These are phyloP conservation scores for Bambusicola thoracicus DNA, from an alignment of 2,113 vertebrate genomes.

Conservation along the genomic window DNA sequence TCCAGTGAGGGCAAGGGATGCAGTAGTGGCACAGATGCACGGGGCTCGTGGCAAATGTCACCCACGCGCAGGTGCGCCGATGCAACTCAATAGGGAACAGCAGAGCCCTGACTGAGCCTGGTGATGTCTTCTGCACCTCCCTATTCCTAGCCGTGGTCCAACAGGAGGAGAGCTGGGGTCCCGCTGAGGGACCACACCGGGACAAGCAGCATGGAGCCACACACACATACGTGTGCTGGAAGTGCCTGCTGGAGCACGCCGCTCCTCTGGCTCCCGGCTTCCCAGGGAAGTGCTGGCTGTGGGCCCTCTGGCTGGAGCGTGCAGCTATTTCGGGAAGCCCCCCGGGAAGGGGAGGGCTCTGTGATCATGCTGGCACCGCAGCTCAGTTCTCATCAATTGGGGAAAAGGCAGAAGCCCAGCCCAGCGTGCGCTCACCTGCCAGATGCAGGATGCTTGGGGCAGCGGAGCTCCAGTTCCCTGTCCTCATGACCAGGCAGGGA, in stretches of 20 bases:
- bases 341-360: neutral
- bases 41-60: accelerated
- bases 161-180: neutral
- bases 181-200: neutral
- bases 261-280: conserved; percentile 42
- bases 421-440: conserved; percentile 25
- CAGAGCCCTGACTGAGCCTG: accelerated
- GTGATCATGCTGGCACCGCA: neutral
- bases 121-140: neutral
- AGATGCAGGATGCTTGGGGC: neutral
- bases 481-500: neutral
- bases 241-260: neutral
- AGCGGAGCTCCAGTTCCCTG: accelerated
- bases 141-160: accelerated
- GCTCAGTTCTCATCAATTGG: conserved; percentile 31
- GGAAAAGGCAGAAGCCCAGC: conserved; percentile 31
- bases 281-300: conserved; percentile 62
- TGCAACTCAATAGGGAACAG: too few species aligned
- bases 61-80: accelerated
- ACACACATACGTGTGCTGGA: accelerated
- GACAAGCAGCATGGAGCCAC: neutral
- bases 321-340: conserved; percentile 72
- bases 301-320: conserved; percentile 61
- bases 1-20: neutral
- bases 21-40: accelerated